A percentile compares a stretch with the other conserved stretches of the same genome.
These are phyloP conservation scores for Acrocera orbiculus DNA, from an alignment of 2,888 invertebrate genomes.

Conservation along the genomic window DNA sequence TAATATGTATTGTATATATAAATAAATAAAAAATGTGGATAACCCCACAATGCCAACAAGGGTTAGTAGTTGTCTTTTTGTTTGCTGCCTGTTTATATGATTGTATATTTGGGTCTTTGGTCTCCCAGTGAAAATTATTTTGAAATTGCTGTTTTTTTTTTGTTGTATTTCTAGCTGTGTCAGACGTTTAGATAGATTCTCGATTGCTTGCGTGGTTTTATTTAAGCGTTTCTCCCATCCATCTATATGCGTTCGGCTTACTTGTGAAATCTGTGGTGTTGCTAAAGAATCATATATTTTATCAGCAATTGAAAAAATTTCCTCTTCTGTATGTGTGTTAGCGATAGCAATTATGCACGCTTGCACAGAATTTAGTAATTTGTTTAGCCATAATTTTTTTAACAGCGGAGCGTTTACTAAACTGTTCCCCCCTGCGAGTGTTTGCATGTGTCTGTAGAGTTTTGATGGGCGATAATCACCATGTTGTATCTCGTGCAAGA, in stretches of 20 bases:
- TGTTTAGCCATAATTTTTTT: slow-evolving; percentile 2
- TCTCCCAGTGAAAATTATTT: neutral
- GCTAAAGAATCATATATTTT: slow-evolving; percentile 1
- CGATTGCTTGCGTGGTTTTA: neutral
- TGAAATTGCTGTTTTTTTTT: neutral
- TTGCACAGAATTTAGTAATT: neutral
- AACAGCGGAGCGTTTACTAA: neutral
- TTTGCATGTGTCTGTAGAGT: slow-evolving; percentile 1
- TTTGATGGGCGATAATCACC: neutral
- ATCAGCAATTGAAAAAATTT: slow-evolving; percentile 3
- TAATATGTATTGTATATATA: no score
- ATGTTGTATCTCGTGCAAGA: neutral
- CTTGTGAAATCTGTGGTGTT: neutral
- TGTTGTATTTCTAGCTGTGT: neutral
- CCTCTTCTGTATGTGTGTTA: neutral
- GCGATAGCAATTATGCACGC: neutral
- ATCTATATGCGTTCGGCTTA: no score
- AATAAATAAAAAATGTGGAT: no score
- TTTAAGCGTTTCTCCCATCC: neutral
- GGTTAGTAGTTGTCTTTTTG: no score
- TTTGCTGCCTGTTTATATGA: neutral
- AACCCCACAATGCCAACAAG: neutral
- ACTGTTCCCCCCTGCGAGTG: neutral
- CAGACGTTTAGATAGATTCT: neutral
- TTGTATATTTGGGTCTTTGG: neutral